These are phyloP conservation scores for Zygothrica quintamaculata DNA, from an alignment of 2,888 invertebrate species.

Conservation along the genomic window DNA sequence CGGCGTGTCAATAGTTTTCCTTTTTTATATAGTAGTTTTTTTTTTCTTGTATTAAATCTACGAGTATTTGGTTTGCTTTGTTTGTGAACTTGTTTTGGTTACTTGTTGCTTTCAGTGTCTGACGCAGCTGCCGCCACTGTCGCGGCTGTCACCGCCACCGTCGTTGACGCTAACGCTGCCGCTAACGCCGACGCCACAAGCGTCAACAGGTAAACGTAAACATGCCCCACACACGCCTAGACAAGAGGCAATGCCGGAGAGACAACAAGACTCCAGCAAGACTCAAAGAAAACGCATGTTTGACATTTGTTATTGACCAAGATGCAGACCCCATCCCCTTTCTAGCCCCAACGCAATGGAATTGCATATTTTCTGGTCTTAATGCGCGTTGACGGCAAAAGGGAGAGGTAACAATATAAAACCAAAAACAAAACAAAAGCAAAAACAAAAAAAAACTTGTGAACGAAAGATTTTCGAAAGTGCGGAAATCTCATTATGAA, in stretches of 20 bases:
- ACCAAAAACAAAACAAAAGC: too few relatives aligned
- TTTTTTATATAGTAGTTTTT: not conserved
- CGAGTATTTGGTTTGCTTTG: constrained; percentile 44
- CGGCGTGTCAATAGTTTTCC: constrained; percentile 5
- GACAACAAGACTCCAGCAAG: constrained; percentile 36
- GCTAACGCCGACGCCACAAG: constrained; percentile 52
- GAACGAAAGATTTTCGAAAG: constrained; percentile 48
- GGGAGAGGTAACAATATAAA: too few relatives aligned
- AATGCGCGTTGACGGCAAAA: constrained; percentile 24
- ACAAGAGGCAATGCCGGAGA: constrained; percentile 34
- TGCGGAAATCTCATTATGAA: constrained; percentile 68
- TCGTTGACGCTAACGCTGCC: constrained; percentile 41
- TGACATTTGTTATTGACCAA: constrained; percentile 71
- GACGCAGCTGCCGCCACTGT: constrained; percentile 18
- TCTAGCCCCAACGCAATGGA: constrained; percentile 26
- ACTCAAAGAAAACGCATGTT: constrained; percentile 48
- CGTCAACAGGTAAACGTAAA: constrained; percentile 71
- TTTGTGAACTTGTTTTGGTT: constrained; percentile 69
- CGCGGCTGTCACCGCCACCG: constrained; percentile 16
- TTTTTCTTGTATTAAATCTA: constrained; percentile 24
- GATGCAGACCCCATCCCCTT: constrained; percentile 23
- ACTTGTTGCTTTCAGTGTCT: constrained; percentile 65
- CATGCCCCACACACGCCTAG: constrained; percentile 46
- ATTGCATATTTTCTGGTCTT: constrained; percentile 40
- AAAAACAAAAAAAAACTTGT: constrained; percentile 39